Evolutionary conservation across 2,113 vertebrate genomes (phyloP).

Genomic region (Silurus meridionalis): DNA sequence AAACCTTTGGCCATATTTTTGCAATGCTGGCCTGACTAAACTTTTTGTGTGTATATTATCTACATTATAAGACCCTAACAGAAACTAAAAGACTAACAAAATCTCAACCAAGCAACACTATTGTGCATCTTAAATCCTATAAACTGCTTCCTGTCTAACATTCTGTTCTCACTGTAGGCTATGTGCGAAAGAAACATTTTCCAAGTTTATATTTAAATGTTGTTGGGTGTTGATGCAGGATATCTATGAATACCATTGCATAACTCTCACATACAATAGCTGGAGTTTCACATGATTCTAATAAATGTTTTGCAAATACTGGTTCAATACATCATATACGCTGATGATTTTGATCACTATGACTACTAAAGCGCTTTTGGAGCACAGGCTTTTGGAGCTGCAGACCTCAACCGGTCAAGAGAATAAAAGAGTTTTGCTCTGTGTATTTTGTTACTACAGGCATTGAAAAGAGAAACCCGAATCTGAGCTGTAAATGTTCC

Average conservation of each 20-base stretch:
- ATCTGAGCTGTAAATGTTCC: neutral
- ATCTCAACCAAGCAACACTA: neutral
- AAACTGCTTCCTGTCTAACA: neutral
- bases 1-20: neutral
- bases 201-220: neutral
- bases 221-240: neutral
- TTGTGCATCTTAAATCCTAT: neutral
- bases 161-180: neutral
- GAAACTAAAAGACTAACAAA: neutral
- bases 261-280: neutral
- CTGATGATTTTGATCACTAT: neutral
- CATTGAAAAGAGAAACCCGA: neutral
- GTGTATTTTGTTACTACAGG: neutral
- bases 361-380: neutral
- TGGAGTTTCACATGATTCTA: neutral
- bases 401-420: neutral
- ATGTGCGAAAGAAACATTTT: neutral
- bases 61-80: neutral
- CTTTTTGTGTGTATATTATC: neutral
- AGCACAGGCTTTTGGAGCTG: neutral
- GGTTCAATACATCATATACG: neutral
- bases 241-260: neutral
- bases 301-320: neutral
- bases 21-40: neutral
- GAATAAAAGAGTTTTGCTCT: neutral